phyloP scores from a whole-genome alignment of 2,113 vertebrate genomes.

The Myiagra hebetior region DNA sequence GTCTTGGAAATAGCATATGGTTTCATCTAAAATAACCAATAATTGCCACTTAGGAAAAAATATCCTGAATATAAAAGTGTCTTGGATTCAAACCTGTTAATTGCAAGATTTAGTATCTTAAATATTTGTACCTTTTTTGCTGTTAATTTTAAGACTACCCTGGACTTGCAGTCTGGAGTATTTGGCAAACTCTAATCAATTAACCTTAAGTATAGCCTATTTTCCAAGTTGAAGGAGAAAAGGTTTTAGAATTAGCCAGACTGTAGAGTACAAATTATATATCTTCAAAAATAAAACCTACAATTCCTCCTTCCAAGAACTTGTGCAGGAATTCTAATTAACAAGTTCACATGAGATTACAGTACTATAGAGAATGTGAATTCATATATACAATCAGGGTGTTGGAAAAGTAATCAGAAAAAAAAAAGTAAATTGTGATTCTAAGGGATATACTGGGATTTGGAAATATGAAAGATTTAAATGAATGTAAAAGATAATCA shows the following conservation, averaged over 20 bases:
- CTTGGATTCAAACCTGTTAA: slow-evolving; percentile 2
- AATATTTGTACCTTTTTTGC: slow-evolving; percentile 9
- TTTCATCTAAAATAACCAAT: slow-evolving; percentile 32
- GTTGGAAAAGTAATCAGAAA: not conserved
- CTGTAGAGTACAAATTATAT: not conserved
- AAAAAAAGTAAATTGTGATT: not conserved
- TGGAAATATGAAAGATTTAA: slow-evolving; percentile 1
- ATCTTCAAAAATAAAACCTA: not conserved
- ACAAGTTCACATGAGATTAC: not conserved
- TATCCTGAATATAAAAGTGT: not conserved
- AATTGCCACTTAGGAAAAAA: slow-evolving; percentile 14
- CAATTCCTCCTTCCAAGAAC: not conserved
- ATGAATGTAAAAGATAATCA: slow-evolving; percentile 40
- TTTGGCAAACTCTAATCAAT: not conserved
- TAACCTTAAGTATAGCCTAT: not conserved
- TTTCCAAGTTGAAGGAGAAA: not conserved
- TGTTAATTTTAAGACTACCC: not conserved
- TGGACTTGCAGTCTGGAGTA: not conserved
- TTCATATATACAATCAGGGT: not conserved
- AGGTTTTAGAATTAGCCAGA: not conserved
- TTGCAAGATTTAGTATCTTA: not conserved
- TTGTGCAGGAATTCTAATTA: slow-evolving; percentile 18
- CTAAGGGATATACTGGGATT: slow-evolving; percentile 3
- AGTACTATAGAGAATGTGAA: not conserved
- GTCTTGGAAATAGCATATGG: slow-evolving; percentile 42